Base-by-base conservation (phyloP, 2,888 invertebrate genomes). In the Pyrocoelia pectoralis region DNA sequence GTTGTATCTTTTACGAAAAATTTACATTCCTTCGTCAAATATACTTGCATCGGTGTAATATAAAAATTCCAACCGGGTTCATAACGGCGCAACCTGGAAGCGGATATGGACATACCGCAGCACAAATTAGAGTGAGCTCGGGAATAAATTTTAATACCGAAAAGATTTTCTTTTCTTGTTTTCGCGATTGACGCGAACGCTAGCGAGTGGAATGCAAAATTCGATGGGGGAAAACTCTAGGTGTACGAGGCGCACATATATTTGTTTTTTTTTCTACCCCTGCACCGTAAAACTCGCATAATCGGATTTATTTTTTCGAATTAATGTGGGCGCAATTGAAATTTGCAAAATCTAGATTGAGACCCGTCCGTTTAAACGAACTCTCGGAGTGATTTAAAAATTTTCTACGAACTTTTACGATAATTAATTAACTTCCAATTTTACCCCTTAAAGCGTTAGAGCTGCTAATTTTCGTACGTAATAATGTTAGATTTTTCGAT, bases 31-130 rank as follows among this genome's bases (percentile, higher is more conserved):
- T 24, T 28, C 51, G 38, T 57, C 54, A 43, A 63, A 63, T 58
- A 63, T 58, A 54, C 58, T 63, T 63, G 55, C 61, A 61, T 65
- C 55, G 38, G 33, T 40, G 59, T 66, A 66, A 66, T 64, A 66
- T 63, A 60, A 64, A 66, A 66, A 66, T 66, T 66, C 66, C 66
- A 10, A 18, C 8, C 18, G 51, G 28, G 59, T 61, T 64, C 63
- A 66, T 66, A 66, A 66, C 63, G 58, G 57, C 61, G 18, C 53
- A 65, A 57, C 56, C 57, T 57, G 56, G 54, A 29, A 56, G 49
- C 60, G 38, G 56, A 63, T 63, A 66, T 63, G 60, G 64, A 64
- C 66, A 66, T 66, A 66, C 64, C 63, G 43, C 56, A 61, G 60
- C 55, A 59, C 56, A 66, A 66, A 66, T 66, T 66, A 66, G 59